phyloP scores from a whole-genome alignment of 2,797 vertebrate species.

The Setipinna tenuifilis region DNA sequence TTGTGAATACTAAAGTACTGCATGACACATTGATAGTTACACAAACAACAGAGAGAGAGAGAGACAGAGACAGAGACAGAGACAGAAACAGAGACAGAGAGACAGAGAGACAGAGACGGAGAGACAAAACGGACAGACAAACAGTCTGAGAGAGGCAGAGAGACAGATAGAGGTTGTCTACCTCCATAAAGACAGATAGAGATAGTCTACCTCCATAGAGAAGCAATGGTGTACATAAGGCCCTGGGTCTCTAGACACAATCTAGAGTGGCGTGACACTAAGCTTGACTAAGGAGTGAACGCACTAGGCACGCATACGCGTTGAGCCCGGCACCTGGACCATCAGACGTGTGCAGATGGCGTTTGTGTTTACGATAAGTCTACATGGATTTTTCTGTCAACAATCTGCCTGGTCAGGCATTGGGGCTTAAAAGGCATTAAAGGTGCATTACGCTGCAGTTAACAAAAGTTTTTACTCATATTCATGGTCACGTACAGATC shows the following conservation, averaged over 20 bases:
- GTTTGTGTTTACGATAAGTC: constrained; percentile 52
- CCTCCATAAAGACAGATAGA: too few relatives aligned
- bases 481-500: background rate
- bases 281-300: constrained; percentile 27
- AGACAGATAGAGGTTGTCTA: too few relatives aligned
- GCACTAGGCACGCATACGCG: constrained; percentile 10
- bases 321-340: constrained; percentile 48
- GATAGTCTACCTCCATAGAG: background rate
- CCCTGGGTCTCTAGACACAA: constrained; percentile 16
- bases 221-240: background rate
- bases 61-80: background rate
- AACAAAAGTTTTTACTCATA: background rate
- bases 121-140: background rate
- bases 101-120: background rate
- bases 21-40: too few relatives aligned
- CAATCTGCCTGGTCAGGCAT: constrained; percentile 2
- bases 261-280: constrained; percentile 33
- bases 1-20: too few relatives aligned
- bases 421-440: background rate
- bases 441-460: background rate
- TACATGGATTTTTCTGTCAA: constrained; percentile 28
- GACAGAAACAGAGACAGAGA: background rate
- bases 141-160: too few relatives aligned
- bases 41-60: background rate
- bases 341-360: constrained; percentile 52